These are phyloP conservation scores for Steinernema scapterisci DNA, from an alignment of 2,888 invertebrate genomes.

Conservation along the genomic window DNA sequence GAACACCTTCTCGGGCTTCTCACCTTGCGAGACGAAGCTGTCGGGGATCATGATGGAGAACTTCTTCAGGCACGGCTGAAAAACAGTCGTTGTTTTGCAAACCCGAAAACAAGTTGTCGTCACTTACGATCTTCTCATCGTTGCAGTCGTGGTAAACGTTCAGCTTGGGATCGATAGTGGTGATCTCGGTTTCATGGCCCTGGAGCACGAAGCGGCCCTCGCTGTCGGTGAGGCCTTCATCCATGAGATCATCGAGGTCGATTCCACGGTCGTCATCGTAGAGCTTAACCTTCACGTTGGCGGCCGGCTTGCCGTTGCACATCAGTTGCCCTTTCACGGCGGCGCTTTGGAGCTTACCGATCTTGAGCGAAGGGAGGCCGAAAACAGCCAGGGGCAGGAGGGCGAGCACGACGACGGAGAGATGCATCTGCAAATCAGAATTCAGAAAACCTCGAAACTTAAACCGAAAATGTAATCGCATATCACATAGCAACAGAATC, in stretches of 20 bases:
- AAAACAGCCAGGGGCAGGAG: background rate
- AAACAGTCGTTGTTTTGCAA: constrained; percentile 14
- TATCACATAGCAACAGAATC: too few species aligned
- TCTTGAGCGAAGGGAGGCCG: constrained; percentile 39
- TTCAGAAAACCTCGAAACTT: too few species aligned
- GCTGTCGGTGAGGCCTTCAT: constrained; percentile 53
- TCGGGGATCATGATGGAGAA: constrained; percentile 57
- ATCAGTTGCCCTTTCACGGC: constrained; percentile 56
- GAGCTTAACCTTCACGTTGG: constrained; percentile 60
- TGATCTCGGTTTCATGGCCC: constrained; percentile 51
- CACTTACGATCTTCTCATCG: constrained; percentile 35
- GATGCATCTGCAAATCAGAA: background rate
- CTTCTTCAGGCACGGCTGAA: constrained; percentile 52
- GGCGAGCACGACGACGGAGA: constrained; percentile 12
- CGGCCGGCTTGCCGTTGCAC: constrained; percentile 59
- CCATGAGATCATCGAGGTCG: constrained; percentile 60
- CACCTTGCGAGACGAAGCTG: constrained; percentile 52
- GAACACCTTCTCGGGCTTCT: constrained; percentile 55
- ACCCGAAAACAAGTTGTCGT: background rate
- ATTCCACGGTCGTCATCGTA: constrained; percentile 60
- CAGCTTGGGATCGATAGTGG: constrained; percentile 47
- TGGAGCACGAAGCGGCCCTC: constrained; percentile 51
- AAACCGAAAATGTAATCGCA: too few species aligned
- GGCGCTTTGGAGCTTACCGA: constrained; percentile 57
- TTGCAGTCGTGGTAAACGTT: constrained; percentile 45